Conservation (phyloP, 1,140 invertebrate genomes). For the Linepithema humile region DNA sequence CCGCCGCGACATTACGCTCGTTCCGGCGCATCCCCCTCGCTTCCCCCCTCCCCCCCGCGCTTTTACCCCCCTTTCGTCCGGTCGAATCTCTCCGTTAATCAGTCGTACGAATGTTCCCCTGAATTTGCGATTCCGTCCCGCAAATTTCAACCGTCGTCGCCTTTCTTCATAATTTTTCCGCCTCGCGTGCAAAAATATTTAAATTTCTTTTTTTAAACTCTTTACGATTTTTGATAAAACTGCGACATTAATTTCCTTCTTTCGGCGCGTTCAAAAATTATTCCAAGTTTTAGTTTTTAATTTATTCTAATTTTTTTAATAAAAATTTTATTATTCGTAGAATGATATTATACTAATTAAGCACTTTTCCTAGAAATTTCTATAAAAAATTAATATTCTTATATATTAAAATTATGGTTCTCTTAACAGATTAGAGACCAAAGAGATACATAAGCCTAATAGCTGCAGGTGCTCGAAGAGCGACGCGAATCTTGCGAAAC, state of each 20-base stretch:
- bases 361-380: neutral
- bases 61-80: neutral
- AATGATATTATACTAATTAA: neutral
- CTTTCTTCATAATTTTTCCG: too few relatives aligned
- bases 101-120: neutral
- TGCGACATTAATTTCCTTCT: neutral
- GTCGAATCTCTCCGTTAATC: slow-evolving; percentile 8
- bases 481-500: neutral
- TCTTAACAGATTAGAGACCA: neutral
- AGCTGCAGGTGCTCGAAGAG: neutral
- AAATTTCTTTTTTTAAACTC: neutral
- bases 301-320: neutral
- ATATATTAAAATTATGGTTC: neutral
- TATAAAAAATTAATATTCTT: neutral
- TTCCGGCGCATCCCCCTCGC: slow-evolving; percentile 51
- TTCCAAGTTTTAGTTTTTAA: too few relatives aligned
- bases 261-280: neutral
- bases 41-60: too few relatives aligned
- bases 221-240: neutral
- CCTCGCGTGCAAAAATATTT: too few relatives aligned
- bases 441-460: neutral
- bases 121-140: neutral
- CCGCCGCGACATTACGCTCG: slow-evolving; percentile 57
- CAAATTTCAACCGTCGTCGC: neutral
- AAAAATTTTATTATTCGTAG: neutral